Evolutionary conservation across 2,113 vertebrate genomes (phyloP), one percentile per base, ranked within the genome.

Genomic region (Trematocara marginatum): DNA sequence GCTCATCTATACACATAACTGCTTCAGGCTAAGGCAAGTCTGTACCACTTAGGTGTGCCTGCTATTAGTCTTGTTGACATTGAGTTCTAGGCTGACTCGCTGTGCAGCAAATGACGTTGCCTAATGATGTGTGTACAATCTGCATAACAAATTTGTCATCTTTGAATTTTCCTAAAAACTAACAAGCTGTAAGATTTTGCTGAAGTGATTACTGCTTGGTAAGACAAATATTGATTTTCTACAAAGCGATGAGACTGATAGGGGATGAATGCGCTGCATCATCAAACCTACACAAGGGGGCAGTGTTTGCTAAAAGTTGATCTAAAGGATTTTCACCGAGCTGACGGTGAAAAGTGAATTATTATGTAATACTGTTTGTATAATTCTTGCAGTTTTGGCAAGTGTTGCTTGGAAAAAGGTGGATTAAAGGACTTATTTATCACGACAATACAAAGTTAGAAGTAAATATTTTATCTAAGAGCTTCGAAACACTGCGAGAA

Each of bases 281-380:
- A 23, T 38, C 15, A 53, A 12, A 69, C 56, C 66, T 52, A 74
- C 92, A 90, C 82, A 53, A 79, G 90, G 53, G 85, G 93, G 90
- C 85, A 11, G 38, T 89, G 18, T 88, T 85, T 31, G 66, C 26
- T 59, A 54, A 26, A 45, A 18, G 42, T 29, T 74, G 40, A 79
- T 31, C n/a, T 83, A 2, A 80, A 88, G 54, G n/a, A 15, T 40
- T 9, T 64, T 8, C 47, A 84, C 61, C 10, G 26, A 49, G 26
- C 8, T 23, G 64, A 80, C n/a, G 10, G 80, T 53, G 5, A 81
- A 20, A n/a, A 69, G 35, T 7, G 54, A 76, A 57, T 15, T 49
- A 9, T 82, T 52, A 79, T 79, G 29, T 20, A 74, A 78, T 85
- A 49, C 9, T 6, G 42, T 80, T 86, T 87, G 52, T 2, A 59